A percentile compares a stretch with the other conserved stretches of the same genome.
Conservation (phyloP, 2,888 invertebrate genomes). For the Formica aserva region DNA sequence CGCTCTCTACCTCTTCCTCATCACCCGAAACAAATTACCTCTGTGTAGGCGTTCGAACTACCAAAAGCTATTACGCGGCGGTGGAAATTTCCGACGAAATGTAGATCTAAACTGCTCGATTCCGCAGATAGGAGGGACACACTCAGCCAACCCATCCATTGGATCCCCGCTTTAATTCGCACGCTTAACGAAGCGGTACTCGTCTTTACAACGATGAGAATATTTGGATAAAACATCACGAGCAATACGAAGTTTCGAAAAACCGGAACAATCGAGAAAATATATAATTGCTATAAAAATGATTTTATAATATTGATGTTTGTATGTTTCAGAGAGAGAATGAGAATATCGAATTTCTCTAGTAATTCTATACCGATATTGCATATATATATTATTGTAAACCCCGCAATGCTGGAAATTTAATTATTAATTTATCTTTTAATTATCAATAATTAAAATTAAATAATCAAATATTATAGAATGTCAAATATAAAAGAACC, state of each 20-base stretch:
- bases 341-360: neutral
- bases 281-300: neutral
- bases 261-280: neutral
- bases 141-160: constrained; percentile 12
- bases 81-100: constrained; percentile 60
- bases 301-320: neutral
- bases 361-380: neutral
- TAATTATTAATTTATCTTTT: neutral
- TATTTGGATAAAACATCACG: constrained; percentile 8
- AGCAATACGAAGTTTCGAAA: neutral
- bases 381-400: neutral
- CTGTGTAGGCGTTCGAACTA: constrained; percentile 63
- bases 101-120: constrained; percentile 60
- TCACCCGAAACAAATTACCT: constrained; percentile 59
- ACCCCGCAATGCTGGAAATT: neutral
- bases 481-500: neutral
- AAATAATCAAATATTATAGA: neutral
- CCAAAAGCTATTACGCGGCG: constrained; percentile 61
- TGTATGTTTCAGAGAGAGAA: neutral
- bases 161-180: constrained; percentile 37
- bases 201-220: neutral
- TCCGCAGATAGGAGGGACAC: constrained; percentile 44
- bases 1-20: constrained; percentile 8
- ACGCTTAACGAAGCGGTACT: constrained; percentile 25
- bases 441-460: neutral